These are phyloP conservation scores for Candoia aspera DNA, from an alignment of 2,113 vertebrate species.

Conservation along the genomic window DNA sequence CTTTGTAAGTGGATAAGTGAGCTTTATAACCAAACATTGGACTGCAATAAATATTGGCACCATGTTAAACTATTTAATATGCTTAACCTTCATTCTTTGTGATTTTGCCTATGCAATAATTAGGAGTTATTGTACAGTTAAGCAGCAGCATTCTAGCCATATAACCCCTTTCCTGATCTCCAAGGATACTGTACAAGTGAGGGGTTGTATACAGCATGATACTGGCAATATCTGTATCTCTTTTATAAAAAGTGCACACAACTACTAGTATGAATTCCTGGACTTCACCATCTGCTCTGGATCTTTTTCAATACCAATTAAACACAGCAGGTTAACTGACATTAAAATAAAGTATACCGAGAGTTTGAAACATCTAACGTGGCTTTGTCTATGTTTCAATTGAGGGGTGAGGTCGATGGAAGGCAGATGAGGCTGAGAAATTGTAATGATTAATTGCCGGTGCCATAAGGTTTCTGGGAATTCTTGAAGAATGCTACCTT, in stretches of 20 bases:
- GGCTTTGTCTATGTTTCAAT: constrained; percentile 16
- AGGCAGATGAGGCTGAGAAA: background rate
- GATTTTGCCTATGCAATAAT: background rate
- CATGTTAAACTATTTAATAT: background rate
- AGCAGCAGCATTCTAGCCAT: background rate
- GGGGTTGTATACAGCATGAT: background rate
- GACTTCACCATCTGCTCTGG: constrained; percentile 39
- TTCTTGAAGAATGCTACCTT: background rate
- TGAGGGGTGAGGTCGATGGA: background rate
- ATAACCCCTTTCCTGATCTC: background rate
- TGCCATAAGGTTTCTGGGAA: background rate
- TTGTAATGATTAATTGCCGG: background rate
- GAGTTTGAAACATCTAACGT: background rate
- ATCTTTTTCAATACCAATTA: constrained; percentile 42
- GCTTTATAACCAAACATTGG: background rate
- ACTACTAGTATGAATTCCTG: constrained; percentile 37
- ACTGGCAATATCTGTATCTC: constrained; percentile 15
- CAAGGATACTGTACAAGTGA: background rate
- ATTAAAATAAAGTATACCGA: background rate
- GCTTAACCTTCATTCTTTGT: background rate
- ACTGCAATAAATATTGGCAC: background rate
- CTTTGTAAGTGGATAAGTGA: constrained; percentile 21
- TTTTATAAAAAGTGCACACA: constrained; percentile 32
- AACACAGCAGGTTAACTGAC: constrained; percentile 26
- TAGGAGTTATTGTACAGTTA: background rate